These are phyloP conservation scores for Muricea muricata DNA, from an alignment of 92 coral and sea anemone species.

Conservation along the genomic window DNA sequence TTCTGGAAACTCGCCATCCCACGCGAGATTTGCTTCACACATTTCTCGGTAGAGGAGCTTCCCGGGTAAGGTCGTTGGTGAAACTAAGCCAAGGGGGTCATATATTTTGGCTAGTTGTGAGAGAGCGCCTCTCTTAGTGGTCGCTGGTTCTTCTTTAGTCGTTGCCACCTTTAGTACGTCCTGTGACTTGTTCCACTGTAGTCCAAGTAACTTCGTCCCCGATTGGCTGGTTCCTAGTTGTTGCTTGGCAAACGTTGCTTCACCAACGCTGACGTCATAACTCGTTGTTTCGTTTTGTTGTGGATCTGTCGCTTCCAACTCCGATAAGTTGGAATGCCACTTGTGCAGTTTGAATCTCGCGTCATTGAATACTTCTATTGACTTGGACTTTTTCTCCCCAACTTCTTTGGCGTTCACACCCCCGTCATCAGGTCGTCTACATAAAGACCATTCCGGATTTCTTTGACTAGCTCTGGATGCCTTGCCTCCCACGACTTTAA, in stretches of 20 bases:
- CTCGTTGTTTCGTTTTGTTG: too few relatives aligned
- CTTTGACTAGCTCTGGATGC: constrained; percentile 22
- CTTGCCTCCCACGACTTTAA: neutral
- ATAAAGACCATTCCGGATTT: neutral
- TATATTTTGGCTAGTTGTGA: constrained; percentile 38
- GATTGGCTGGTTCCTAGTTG: constrained; percentile 37
- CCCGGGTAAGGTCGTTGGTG: constrained; percentile 48
- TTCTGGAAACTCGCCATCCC: constrained; percentile 38
- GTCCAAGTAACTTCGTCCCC: constrained; percentile 45
- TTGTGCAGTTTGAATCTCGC: constrained; percentile 47
- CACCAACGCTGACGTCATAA: neutral
- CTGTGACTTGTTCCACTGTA: constrained; percentile 43
- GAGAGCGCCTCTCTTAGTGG: constrained; percentile 39
- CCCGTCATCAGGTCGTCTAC: neutral
- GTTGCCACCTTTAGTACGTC: constrained; percentile 5
- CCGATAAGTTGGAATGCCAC: neutral
- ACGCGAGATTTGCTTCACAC: constrained; percentile 14
- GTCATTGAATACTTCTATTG: neutral
- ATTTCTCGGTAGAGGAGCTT: constrained; percentile 35
- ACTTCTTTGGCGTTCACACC: neutral
- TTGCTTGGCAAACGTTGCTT: constrained; percentile 16
- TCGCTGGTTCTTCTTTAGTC: constrained; percentile 17
- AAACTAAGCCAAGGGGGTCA: constrained; percentile 46
- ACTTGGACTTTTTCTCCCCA: neutral
- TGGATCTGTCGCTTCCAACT: neutral